Percentiles rank a stretch among this genome's conserved stretches.
Conservation (phyloP, 2,888 invertebrate genomes). For the Cephus spinipes region DNA sequence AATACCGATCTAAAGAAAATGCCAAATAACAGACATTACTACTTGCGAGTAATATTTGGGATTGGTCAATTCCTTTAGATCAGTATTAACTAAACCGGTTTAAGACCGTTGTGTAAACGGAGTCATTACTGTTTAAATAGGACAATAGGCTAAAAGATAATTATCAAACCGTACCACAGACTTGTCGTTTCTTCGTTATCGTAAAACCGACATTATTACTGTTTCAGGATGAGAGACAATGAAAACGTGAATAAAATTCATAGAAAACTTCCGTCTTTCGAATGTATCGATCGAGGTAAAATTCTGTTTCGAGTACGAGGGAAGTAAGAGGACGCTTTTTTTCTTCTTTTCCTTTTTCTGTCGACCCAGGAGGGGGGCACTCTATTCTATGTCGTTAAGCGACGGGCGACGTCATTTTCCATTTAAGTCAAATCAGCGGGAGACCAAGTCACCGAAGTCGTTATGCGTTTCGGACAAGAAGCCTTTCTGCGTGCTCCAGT, state of each 20-base stretch:
- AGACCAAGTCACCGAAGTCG: neutral
- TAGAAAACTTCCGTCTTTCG: neutral
- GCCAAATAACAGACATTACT: too few relatives aligned
- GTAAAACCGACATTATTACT: neutral
- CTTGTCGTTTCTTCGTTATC: neutral
- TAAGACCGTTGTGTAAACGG: too few relatives aligned
- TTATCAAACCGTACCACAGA: neutral
- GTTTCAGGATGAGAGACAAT: neutral
- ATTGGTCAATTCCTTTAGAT: too few relatives aligned
- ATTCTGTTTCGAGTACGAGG: neutral
- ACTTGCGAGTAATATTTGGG: too few relatives aligned
- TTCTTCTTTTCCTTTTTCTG: neutral
- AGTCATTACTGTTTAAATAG: neutral
- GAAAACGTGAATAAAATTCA: neutral
- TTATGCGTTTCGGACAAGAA: neutral
- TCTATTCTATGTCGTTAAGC: neutral
- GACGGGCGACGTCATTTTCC: neutral
- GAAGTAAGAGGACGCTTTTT: neutral
- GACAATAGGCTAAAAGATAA: neutral
- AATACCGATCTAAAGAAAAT: too few relatives aligned
- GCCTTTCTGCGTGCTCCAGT: conserved; percentile 23
- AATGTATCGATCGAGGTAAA: neutral
- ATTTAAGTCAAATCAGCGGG: neutral
- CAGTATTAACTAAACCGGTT: too few relatives aligned
- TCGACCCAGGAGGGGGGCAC: neutral